Percentiles rank a stretch among this genome's conserved stretches.
Evolutionary conservation across 2,113 vertebrate genomes (phyloP).

Genomic region (Choloepus hoffmanni): DNA sequence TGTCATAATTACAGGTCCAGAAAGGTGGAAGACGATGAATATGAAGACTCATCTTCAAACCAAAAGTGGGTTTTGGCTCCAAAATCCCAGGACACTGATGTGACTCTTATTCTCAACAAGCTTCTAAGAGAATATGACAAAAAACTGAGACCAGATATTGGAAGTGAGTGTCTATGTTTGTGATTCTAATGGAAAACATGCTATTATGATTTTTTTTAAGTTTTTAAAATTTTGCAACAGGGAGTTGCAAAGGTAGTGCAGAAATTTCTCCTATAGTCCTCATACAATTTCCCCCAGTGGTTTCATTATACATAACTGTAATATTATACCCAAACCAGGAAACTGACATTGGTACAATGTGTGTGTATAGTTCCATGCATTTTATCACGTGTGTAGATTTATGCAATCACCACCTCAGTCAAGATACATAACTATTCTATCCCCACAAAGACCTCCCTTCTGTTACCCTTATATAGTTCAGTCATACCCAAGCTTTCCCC

Average conservation of each 20-base stretch:
- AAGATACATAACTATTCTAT: background rate
- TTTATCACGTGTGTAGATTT: accelerated
- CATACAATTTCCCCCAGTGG: background rate
- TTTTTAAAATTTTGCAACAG: background rate
- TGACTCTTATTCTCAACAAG: conserved; percentile 95
- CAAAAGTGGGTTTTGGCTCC: conserved; percentile 94
- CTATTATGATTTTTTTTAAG: background rate
- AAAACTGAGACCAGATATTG: conserved; percentile 97
- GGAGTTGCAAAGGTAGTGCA: background rate
- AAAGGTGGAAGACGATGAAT: conserved; percentile 91
- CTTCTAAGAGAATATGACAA: conserved; percentile 96
- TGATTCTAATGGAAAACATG: background rate
- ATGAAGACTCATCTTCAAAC: conserved; percentile 93
- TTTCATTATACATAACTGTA: background rate
- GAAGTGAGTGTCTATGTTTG: conserved; percentile 89
- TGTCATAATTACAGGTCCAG: conserved; percentile 86
- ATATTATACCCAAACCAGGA: background rate
- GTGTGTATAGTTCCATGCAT: background rate
- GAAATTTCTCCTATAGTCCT: background rate
- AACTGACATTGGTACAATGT: accelerated
- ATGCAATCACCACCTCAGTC: too few species aligned
- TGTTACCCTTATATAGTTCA: background rate
- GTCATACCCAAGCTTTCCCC: background rate
- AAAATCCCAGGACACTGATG: conserved; percentile 92
- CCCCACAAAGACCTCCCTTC: too few species aligned